These are phyloP conservation scores for Simalia tracyae DNA, from an alignment of 2,797 vertebrate species.

Conservation along the genomic window DNA sequence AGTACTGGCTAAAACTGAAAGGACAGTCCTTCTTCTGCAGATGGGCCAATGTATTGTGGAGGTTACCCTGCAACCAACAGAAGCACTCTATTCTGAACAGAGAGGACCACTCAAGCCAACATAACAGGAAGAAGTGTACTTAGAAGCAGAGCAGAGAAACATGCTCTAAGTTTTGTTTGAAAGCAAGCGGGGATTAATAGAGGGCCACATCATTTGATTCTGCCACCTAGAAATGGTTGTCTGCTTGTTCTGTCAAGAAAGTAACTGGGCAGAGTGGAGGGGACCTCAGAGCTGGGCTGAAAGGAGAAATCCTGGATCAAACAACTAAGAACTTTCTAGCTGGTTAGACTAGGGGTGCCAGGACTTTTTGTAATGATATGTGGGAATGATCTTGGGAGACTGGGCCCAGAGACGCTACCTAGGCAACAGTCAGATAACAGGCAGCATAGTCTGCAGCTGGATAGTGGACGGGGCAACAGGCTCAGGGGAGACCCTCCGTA, in stretches of 20 bases:
- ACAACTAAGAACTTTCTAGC: background rate
- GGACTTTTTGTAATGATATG: background rate
- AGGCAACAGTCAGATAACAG: too few species aligned
- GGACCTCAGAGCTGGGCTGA: background rate
- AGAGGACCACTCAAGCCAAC: background rate
- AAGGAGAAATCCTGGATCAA: background rate
- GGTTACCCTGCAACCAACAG: background rate
- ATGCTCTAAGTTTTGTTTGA: background rate
- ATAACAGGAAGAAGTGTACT: background rate
- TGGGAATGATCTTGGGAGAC: too few species aligned
- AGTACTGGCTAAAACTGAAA: background rate
- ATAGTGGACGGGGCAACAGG: too few species aligned
- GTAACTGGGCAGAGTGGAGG: background rate
- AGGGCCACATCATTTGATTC: background rate
- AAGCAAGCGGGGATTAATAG: background rate
- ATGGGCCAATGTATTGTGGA: background rate
- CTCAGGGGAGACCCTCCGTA: too few species aligned
- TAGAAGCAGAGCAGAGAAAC: background rate
- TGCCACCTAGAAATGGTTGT: background rate
- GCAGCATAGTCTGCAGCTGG: too few species aligned
- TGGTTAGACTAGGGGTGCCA: background rate
- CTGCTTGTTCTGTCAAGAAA: background rate
- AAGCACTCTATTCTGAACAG: background rate
- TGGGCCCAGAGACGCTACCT: too few species aligned
- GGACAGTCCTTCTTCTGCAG: background rate